Conservation (phyloP, 1,140 invertebrate genomes). For the Forficula auricularia region DNA sequence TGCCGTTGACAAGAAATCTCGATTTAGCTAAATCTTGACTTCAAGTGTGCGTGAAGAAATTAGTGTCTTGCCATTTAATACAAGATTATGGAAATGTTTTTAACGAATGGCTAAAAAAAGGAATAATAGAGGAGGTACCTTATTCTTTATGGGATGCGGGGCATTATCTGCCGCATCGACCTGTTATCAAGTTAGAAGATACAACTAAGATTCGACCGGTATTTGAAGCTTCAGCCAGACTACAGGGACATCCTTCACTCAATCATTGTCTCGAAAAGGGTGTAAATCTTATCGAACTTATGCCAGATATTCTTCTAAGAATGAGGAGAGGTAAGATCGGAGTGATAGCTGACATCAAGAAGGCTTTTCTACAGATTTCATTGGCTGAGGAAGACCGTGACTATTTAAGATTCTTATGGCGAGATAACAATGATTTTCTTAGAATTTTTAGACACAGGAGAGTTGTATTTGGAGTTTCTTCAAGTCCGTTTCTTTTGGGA, state of each 20-base stretch:
- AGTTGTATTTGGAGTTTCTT: conserved; percentile 13
- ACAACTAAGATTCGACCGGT: conserved; percentile 16
- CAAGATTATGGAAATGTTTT: conserved; percentile 21
- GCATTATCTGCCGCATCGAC: conserved; percentile 21
- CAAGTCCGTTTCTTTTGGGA: conserved; percentile 11
- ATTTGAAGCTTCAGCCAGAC: conserved; percentile 14
- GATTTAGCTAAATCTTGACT: conserved; percentile 13
- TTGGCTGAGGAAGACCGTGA: conserved; percentile 17
- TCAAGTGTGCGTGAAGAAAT: conserved; percentile 11
- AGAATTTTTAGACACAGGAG: conserved; percentile 16
- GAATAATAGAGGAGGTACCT: conserved; percentile 19
- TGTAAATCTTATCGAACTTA: conserved; percentile 23
- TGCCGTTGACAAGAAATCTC: conserved; percentile 14
- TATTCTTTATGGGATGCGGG: conserved; percentile 9
- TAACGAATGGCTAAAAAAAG: conserved; percentile 16
- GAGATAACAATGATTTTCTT: conserved; percentile 9
- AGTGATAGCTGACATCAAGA: conserved; percentile 24
- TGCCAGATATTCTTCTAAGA: conserved; percentile 20
- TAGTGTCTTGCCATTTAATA: conserved; percentile 13
- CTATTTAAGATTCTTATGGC: conserved; percentile 22
- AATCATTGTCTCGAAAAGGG: conserved; percentile 25
- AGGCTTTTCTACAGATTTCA: conserved; percentile 25
- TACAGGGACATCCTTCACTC: conserved; percentile 17
- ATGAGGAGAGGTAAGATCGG: conserved; percentile 22
- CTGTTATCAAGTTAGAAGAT: conserved; percentile 19